A percentile compares a stretch with the other conserved stretches of the same genome.
Conservation (phyloP, 2,113 vertebrate genomes). For the Pituophis catenifer region DNA sequence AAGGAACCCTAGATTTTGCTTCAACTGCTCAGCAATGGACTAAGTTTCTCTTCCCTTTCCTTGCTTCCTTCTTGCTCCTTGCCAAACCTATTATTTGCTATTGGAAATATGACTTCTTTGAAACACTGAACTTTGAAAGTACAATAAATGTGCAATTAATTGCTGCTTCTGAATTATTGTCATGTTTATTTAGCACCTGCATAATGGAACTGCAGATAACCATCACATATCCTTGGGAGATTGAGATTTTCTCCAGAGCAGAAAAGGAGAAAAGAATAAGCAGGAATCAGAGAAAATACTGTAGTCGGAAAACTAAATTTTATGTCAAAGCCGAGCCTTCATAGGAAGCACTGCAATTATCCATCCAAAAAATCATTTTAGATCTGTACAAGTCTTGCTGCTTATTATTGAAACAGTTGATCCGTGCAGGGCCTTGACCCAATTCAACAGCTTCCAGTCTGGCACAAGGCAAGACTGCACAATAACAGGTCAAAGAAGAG, state of each 20-base stretch:
- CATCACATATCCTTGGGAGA: neutral
- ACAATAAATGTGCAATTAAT: neutral
- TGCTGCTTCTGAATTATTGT: neutral
- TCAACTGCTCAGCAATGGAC: neutral
- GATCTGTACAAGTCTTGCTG: neutral
- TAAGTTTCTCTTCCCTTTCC: neutral
- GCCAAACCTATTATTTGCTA: neutral
- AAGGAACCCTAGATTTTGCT: too few relatives aligned
- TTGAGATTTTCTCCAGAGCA: neutral
- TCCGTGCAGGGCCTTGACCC: rapidly evolving
- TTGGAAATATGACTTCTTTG: neutral
- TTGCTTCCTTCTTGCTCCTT: neutral
- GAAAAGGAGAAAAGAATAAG: neutral
- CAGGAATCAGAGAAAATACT: neutral
- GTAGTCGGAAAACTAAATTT: neutral
- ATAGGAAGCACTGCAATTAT: neutral
- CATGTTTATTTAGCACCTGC: neutral
- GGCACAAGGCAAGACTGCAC: constrained; percentile 9
- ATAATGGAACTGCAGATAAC: neutral
- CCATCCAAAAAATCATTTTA: neutral
- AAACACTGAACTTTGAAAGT: neutral
- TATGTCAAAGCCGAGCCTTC: neutral
- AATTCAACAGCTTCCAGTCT: constrained; percentile 1
- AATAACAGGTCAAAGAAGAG: constrained; percentile 30
- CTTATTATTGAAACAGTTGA: neutral